phyloP scores from a whole-genome alignment of 2,797 vertebrate genomes.

The Oreonectes daqikongensis region DNA sequence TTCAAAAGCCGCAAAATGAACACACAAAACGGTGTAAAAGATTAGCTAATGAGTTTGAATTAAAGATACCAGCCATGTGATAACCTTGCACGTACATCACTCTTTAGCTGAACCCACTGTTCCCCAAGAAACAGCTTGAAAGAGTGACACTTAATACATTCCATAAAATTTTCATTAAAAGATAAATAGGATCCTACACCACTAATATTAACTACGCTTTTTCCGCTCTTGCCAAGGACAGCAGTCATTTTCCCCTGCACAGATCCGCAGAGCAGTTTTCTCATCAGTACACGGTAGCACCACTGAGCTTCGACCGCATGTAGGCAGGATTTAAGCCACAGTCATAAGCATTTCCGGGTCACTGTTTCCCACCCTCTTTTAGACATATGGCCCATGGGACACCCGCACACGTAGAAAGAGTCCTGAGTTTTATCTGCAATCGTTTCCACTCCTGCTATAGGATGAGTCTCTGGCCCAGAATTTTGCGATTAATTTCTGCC shows the following conservation, averaged over 20 bases:
- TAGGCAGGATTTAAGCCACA: slow-evolving; percentile 28
- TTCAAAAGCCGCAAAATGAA: slow-evolving; percentile 38
- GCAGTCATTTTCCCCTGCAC: slow-evolving; percentile 35
- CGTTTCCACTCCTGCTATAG: slow-evolving; percentile 72
- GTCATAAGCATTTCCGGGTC: slow-evolving; percentile 42
- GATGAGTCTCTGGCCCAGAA: slow-evolving; percentile 96
- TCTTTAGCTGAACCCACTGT: slow-evolving; percentile 24
- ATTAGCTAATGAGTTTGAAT: slow-evolving; percentile 30
- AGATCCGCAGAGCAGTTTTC: slow-evolving; percentile 19
- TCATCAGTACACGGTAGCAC: slow-evolving; percentile 8
- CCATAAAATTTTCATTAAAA: slow-evolving; percentile 59
- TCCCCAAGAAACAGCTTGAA: slow-evolving; percentile 27
- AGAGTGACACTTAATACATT: slow-evolving; percentile 49
- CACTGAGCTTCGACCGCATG: slow-evolving; percentile 14
- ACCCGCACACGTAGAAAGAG: slow-evolving; percentile 30
- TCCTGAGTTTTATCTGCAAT: slow-evolving; percentile 44
- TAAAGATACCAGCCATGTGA: slow-evolving; percentile 31
- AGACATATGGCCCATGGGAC: slow-evolving; percentile 41
- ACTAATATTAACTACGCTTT: slow-evolving; percentile 41
- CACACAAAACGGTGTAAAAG: slow-evolving; percentile 22
- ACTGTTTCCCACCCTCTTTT: slow-evolving; percentile 16
- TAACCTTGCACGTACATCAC: slow-evolving; percentile 3
- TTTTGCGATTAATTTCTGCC: slow-evolving; percentile 99
- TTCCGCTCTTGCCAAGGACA: slow-evolving; percentile 39
- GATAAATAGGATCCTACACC: slow-evolving; percentile 58